A percentile compares a stretch with the other conserved stretches of the same genome.
phyloP scores from a whole-genome alignment of 2,797 vertebrate genomes.

The Notolabrus celidotus region DNA sequence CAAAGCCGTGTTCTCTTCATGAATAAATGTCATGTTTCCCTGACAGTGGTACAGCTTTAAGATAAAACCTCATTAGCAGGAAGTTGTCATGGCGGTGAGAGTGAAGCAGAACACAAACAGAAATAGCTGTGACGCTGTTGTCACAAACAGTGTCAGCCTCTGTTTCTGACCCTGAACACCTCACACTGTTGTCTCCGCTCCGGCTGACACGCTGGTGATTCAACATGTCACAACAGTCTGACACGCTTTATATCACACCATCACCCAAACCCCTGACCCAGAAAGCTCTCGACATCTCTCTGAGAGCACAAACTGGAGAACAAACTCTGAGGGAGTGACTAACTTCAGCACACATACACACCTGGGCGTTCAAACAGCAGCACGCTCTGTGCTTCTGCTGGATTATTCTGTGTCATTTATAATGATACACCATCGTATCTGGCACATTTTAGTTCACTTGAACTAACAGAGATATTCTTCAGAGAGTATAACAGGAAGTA shows the following conservation, averaged over 20 bases:
- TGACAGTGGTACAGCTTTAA: no score
- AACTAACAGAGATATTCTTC: no score
- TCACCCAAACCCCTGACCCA: constrained; percentile 15
- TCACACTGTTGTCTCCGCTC: not conserved
- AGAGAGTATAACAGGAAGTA: no score
- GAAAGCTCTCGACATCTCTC: constrained; percentile 14
- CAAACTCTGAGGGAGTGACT: not conserved
- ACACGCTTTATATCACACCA: not conserved
- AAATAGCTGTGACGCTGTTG: not conserved
- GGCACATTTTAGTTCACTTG: no score
- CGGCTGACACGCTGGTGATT: not conserved
- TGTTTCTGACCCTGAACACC: constrained; percentile 10
- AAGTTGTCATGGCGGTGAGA: not conserved
- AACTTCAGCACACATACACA: not conserved
- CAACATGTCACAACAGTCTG: constrained; percentile 13
- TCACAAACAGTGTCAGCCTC: not conserved
- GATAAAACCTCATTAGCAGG: no score
- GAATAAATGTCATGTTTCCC: no score
- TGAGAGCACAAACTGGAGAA: not conserved
- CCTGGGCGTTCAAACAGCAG: no score
- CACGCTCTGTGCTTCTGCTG: no score
- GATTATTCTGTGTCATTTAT: no score
- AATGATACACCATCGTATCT: no score
- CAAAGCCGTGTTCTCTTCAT: no score
- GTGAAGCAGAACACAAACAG: not conserved